Evolutionary conservation across 2,113 vertebrate genomes (phyloP).

Genomic region (Turdus rufiventris): DNA sequence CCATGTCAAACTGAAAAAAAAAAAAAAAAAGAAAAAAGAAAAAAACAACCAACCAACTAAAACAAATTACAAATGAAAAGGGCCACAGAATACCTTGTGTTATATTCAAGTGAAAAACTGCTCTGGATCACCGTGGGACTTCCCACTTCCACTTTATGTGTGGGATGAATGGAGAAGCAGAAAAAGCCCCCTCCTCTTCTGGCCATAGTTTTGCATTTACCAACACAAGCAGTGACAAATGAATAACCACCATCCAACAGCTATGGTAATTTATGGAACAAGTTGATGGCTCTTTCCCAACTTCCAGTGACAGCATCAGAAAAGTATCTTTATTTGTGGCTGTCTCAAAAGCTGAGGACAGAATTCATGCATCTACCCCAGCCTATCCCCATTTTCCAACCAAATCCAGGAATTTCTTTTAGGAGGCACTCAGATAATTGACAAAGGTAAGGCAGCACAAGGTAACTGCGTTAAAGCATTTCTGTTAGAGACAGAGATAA

Average conservation of each 20-base stretch:
- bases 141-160: neutral
- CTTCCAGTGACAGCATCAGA: neutral
- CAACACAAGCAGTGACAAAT: neutral
- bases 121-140: neutral
- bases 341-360: neutral
- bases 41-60: neutral
- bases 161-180: neutral
- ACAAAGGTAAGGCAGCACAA: constrained; percentile 14
- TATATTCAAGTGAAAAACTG: neutral
- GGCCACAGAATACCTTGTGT: neutral
- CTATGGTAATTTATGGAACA: neutral
- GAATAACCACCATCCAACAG: neutral
- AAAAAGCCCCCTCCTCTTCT: neutral
- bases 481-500: neutral
- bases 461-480: neutral
- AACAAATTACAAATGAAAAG: neutral
- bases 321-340: neutral
- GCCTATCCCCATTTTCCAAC: neutral
- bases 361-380: neutral
- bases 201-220: neutral
- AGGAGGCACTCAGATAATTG: neutral
- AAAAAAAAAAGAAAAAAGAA: neutral
- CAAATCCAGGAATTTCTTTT: neutral
- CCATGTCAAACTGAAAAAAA: neutral
- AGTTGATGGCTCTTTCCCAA: neutral